Base-by-base conservation (phyloP, 2,113 vertebrate species). In the Callocephalon fimbriatum region DNA sequence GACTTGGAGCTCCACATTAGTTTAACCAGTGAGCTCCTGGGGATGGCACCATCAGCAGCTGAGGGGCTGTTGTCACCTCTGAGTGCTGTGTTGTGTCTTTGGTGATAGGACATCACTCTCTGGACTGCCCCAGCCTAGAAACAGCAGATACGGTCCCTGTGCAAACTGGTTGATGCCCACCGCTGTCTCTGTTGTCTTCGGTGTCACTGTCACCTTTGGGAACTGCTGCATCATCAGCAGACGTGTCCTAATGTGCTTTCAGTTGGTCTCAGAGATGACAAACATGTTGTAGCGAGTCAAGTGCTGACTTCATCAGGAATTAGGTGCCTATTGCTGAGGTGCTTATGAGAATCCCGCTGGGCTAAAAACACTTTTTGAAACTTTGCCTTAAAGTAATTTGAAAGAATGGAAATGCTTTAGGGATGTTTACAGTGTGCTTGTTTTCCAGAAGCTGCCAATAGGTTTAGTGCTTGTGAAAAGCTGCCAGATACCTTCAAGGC, bases 181-280 rank as follows among this genome's bases (percentile, higher is more conserved):
- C 50, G 14, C 40, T 40, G 40, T 40, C 40, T 40, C 14, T 40
- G 40, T 44, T 44, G 10, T 29, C 37, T 45, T 50, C 37, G 53
- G 22, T 80, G 51, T 61, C 83, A 3, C 40, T 51, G 78, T 37
- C 47, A 40, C 58, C 54, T 51, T 17, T 25, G 42, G 53, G n/a
- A 50, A 2, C 58, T 19, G 13, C 25, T 53, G 35, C 50, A 21
- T 8, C 31, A 12, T 6, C 44, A 67, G 50, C 40, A 54, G 25
- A 4, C 0, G 1, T 22, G 44, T 2, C 37, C 47, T n/a, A 26
- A 42, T 11, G 9, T 0, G 0, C 20, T 7, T 21, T 4, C 20
- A 10, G 45, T 6, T 42, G 25, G 37, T 42, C 29, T 45, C 35
- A 7, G 51, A 76, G 51, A 5, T 27, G 11, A 53, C 44, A 38